Percentiles rank a stretch among this genome's conserved stretches.
Evolutionary conservation across 2,888 invertebrate genomes (phyloP).

Genomic region (Tachina fera): DNA sequence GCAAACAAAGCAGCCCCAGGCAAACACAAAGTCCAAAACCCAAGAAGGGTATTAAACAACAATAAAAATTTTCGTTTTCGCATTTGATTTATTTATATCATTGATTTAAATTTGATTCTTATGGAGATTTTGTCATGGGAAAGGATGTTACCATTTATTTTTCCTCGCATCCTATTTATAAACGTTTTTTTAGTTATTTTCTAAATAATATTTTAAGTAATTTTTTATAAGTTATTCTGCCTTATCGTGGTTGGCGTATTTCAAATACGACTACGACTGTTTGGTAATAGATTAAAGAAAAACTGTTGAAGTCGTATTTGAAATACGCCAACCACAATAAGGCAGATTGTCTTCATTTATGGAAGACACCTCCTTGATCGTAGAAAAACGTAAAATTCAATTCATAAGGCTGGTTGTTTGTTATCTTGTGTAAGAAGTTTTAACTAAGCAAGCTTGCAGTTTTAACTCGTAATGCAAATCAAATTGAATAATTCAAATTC

Average conservation of each 20-base stretch:
- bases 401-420: constrained; percentile 47
- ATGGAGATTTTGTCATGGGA: constrained; percentile 51
- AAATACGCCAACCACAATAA: too few relatives aligned
- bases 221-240: constrained; percentile 18
- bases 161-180: too few relatives aligned
- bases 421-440: constrained; percentile 31
- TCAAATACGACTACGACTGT: too few relatives aligned
- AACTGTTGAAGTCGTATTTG: too few relatives aligned
- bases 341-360: constrained; percentile 67
- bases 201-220: constrained; percentile 52
- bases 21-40: constrained; percentile 88
- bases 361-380: constrained; percentile 46
- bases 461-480: not conserved
- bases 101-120: not conserved
- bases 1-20: constrained; percentile 86
- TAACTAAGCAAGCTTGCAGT: too few relatives aligned
- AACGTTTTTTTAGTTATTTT: constrained; percentile 37
- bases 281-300: too few relatives aligned
- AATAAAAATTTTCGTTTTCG: constrained; percentile 43
- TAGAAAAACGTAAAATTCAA: constrained; percentile 32
- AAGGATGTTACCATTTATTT: constrained; percentile 11
- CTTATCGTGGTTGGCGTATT: too few relatives aligned
- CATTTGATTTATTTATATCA: constrained; percentile 19
- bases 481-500: not conserved
- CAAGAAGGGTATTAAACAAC: constrained; percentile 85